phyloP scores from a whole-genome alignment of 2,888 invertebrate genomes.

The Xylophagus ater region DNA sequence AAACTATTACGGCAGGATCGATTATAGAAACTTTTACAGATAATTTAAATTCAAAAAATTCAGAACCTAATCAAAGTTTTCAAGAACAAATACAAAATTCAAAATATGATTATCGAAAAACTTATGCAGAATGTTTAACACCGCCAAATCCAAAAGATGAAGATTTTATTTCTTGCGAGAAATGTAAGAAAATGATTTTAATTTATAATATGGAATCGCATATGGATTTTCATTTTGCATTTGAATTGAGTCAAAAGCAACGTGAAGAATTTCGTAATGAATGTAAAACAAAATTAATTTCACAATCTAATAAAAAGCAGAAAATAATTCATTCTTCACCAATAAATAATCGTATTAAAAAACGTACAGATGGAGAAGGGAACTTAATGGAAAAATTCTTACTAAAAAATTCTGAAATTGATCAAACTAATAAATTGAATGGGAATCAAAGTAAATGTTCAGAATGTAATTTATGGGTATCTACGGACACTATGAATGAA shows the following conservation, averaged over 20 bases:
- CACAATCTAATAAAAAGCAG: slow-evolving; percentile 19
- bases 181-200: slow-evolving; percentile 51
- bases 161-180: slow-evolving; percentile 42
- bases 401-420: slow-evolving; percentile 24
- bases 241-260: slow-evolving; percentile 51
- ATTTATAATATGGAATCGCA: slow-evolving; percentile 50
- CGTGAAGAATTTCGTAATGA: slow-evolving; percentile 31
- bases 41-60: background rate
- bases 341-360: slow-evolving; percentile 20
- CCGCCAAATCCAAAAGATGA: slow-evolving; percentile 23
- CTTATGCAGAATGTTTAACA: slow-evolving; percentile 30
- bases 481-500: slow-evolving; percentile 51
- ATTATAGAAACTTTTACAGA: background rate
- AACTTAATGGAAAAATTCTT: slow-evolving; percentile 19
- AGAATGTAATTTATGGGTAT: slow-evolving; percentile 55
- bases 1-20: background rate
- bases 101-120: slow-evolving; percentile 12
- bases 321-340: slow-evolving; percentile 22
- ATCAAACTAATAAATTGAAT: background rate
- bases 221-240: slow-evolving; percentile 61
- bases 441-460: slow-evolving; percentile 44
- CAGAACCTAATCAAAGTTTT: background rate
- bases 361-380: slow-evolving; percentile 14
- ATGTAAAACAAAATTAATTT: slow-evolving; percentile 22
- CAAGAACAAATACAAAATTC: slow-evolving; percentile 1